Base-by-base conservation (phyloP, 1,140 invertebrate species). In the Halictus rubicundus region DNA sequence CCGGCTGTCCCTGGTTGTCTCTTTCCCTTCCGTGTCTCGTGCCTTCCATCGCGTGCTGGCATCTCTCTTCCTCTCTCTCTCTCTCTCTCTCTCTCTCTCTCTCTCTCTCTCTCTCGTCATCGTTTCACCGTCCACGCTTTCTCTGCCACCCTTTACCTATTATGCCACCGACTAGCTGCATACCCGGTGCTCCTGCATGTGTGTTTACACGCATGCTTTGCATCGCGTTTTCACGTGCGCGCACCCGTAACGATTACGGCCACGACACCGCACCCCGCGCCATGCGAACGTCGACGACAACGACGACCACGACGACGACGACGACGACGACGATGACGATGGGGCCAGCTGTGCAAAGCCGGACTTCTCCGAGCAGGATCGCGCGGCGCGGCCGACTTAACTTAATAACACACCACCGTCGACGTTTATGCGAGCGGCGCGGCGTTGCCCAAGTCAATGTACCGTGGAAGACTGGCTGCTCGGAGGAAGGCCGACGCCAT, bases 341-440 rank as follows among this genome's bases (percentile, higher is more conserved):
- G 57, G 71, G 54, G 73, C 81, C 83, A 85, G 78, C 83, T 86
- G 83, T 79, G 77, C 52, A 5, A n/a, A 8, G 39, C 78, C 57
- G 46, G 19, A 73, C 25, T 63, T 19, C 66, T 52, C 32, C 32
- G 37, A 59, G 61, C n/a, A 77, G 64, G 71, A 82, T 78, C 75
- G 61, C 75, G 61, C 68, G 23, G 5, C 19, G 54, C 52, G 46
- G 54, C 59, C 59, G 68, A 85, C 76, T 86, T 82, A 73, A 85
- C 82, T 84, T 86, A 86, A 86, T 85, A 85, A 85, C 68, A 74
- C 49, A 21, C 46, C 59, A 60, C 49, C 72, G 46, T 14, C 78
- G 68, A 72, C 80, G 76, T 78, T 81, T 83, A 87, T 89, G 86
- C 85, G 85, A 82, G 87, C 73, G 21, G 85, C 84, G 87, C 73